Conservation (phyloP, 1,140 invertebrate species). For the Nilaparvata lugens region DNA sequence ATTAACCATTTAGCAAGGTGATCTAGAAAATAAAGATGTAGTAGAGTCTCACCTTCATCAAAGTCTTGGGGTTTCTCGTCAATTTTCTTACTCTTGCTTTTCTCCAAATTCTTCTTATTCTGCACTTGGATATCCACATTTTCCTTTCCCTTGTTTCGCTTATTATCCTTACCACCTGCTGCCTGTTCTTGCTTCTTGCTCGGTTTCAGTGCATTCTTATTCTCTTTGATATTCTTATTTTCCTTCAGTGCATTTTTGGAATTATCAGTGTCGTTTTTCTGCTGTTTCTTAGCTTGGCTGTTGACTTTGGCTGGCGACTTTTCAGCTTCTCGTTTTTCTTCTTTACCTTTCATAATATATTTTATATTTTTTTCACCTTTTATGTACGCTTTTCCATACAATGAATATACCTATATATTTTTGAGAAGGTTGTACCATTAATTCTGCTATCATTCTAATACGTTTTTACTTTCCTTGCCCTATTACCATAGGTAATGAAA, state of each 20-base stretch:
- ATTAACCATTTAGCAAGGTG: background rate
- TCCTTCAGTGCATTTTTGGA: slow-evolving; percentile 20
- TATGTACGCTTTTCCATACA: too few relatives aligned
- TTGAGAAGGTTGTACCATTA: too few relatives aligned
- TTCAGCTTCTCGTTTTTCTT: slow-evolving; percentile 37
- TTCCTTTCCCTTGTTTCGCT: slow-evolving; percentile 35
- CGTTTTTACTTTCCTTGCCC: too few relatives aligned
- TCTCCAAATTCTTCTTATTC: slow-evolving; percentile 43
- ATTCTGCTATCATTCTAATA: too few relatives aligned
- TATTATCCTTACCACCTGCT: slow-evolving; percentile 34
- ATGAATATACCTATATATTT: too few relatives aligned
- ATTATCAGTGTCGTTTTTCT: slow-evolving; percentile 14
- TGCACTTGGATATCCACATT: slow-evolving; percentile 33
- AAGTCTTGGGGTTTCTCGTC: slow-evolving; percentile 58
- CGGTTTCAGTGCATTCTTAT: slow-evolving; percentile 33
- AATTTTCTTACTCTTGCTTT: slow-evolving; percentile 41
- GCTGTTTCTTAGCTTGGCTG: slow-evolving; percentile 33
- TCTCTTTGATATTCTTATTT: slow-evolving; percentile 34
- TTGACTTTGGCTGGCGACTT: slow-evolving; percentile 39
- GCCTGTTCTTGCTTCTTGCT: slow-evolving; percentile 37
- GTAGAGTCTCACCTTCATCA: slow-evolving; percentile 47
- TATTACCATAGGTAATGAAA: too few relatives aligned
- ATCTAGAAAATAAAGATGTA: too few relatives aligned
- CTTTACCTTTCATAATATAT: slow-evolving; percentile 37
- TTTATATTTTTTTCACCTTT: too few relatives aligned